Conservation (phyloP, 2,888 invertebrate genomes). For the Volucella inanis region DNA sequence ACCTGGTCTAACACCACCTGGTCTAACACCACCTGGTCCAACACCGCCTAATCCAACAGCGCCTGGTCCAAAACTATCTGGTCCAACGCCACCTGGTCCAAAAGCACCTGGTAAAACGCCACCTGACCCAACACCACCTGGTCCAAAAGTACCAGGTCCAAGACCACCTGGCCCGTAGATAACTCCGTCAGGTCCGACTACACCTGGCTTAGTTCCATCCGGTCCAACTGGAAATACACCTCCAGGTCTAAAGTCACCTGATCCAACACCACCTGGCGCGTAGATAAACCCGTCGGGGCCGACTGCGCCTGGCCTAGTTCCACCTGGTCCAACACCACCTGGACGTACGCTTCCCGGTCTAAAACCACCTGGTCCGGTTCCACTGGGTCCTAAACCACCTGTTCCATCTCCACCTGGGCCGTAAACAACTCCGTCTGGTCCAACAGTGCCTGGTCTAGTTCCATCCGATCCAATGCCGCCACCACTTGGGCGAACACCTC, state of each 20-base stretch:
- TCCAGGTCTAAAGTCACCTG: slow-evolving; percentile 30
- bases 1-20: slow-evolving; percentile 21
- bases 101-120: slow-evolving; percentile 26
- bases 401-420: slow-evolving; percentile 17
- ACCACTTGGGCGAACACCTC: slow-evolving; percentile 55
- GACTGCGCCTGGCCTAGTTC: slow-evolving; percentile 3
- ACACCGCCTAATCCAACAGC: slow-evolving; percentile 13
- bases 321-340: slow-evolving; percentile 44
- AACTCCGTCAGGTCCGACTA: slow-evolving; percentile 2
- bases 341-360: slow-evolving; percentile 55
- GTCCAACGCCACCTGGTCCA: slow-evolving; percentile 22
- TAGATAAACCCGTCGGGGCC: slow-evolving; percentile 36
- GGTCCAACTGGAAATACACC: no score
- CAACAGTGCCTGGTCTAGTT: slow-evolving; percentile 30
- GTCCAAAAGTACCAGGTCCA: slow-evolving; percentile 29
- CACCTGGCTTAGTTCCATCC: slow-evolving; percentile 6
- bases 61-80: slow-evolving; percentile 17
- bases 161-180: slow-evolving; percentile 11
- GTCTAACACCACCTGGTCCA: slow-evolving; percentile 34
- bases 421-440: not conserved
- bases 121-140: slow-evolving; percentile 14
- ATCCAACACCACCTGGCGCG: slow-evolving; percentile 76
- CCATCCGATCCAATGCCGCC: slow-evolving; percentile 25
- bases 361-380: slow-evolving; percentile 17
- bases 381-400: slow-evolving; percentile 4